Base-by-base conservation (phyloP, 2,797 vertebrate species). In the Podargus strigoides region DNA sequence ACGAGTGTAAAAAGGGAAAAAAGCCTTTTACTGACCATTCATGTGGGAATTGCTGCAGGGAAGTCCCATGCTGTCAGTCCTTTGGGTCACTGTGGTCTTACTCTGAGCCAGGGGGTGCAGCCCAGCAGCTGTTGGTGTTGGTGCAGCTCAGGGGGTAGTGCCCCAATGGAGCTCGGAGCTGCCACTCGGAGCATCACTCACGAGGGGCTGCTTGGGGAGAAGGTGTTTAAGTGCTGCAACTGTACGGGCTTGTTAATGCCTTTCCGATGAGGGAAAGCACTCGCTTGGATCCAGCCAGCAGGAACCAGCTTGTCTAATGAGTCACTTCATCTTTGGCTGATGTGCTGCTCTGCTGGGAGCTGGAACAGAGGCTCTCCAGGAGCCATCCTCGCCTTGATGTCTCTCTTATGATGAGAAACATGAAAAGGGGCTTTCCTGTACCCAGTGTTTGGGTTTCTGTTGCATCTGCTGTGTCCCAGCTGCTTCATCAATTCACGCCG, bases 281-380 rank as follows among this genome's bases (percentile, higher is more conserved):
- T 79, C 1, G 0, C 44, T 37, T 83, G 89, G 75, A 93, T 90
- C 78, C 90, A 70, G 68, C 55, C 92, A 84, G 84, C 28, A 7
- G 70, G 77, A 62, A 55, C 66, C 3, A 1, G 90, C 89, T 75
- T 59, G 72, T 72, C 78, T 93, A 66, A 90, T 36, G 69, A 85
- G 68, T 24, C 80, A 64, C 87, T 97, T 93, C 89, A 39, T 96
- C 80, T 93, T 89, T 0, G 0, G 70, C 75, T 94, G 95, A 75
- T 37, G 75, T 52, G 68, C 46, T 72, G 78, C 75, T 90, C 87
- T 74, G 37, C 81, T 81, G 85, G 93, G 90, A 89, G 82, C 60
- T 79, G 92, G 91, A 93, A 70, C 56, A 70, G 84, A 86, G 73
- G 36, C 67, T 84, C 63, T 86, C 39, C 47, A 7, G 87, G 91